phyloP scores from a whole-genome alignment of 2,797 vertebrate species.

The Bradypus variegatus region DNA sequence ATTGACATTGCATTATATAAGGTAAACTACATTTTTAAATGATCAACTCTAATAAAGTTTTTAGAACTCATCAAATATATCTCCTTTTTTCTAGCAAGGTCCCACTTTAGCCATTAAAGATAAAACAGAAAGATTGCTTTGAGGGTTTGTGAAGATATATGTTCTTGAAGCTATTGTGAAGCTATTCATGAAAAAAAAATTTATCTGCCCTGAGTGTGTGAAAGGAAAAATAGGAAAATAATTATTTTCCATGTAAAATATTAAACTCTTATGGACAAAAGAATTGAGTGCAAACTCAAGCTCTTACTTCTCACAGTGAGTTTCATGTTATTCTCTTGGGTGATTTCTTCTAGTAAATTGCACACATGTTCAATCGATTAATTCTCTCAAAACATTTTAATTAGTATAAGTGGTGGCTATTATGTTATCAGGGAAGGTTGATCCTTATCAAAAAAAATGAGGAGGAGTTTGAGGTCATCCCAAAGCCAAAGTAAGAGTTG shows the following conservation, averaged over 20 bases:
- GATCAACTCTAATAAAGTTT: not conserved
- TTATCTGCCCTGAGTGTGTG: not conserved
- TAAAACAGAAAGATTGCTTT: not conserved
- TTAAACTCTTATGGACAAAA: not conserved
- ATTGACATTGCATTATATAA: not conserved
- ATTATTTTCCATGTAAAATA: not conserved
- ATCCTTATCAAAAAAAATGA: not conserved
- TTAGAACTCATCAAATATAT: not conserved
- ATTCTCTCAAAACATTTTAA: constrained; percentile 51
- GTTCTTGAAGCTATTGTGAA: not conserved
- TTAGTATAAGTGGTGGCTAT: constrained; percentile 52
- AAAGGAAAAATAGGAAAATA: not conserved
- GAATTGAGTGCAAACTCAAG: not conserved
- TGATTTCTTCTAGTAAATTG: not conserved
- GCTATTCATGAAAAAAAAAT: not conserved
- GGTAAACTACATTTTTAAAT: not conserved
- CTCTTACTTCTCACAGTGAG: not conserved
- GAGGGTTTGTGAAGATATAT: not conserved
- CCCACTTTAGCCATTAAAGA: not conserved
- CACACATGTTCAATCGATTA: constrained; percentile 35
- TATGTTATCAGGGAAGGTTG: not conserved
- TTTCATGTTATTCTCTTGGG: not conserved
- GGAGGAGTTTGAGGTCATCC: not conserved
- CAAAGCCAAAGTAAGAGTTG: not conserved
- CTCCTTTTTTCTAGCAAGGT: not conserved